These are phyloP conservation scores for Pelusios castaneus DNA, from an alignment of 2,113 vertebrate genomes.

Conservation along the genomic window DNA sequence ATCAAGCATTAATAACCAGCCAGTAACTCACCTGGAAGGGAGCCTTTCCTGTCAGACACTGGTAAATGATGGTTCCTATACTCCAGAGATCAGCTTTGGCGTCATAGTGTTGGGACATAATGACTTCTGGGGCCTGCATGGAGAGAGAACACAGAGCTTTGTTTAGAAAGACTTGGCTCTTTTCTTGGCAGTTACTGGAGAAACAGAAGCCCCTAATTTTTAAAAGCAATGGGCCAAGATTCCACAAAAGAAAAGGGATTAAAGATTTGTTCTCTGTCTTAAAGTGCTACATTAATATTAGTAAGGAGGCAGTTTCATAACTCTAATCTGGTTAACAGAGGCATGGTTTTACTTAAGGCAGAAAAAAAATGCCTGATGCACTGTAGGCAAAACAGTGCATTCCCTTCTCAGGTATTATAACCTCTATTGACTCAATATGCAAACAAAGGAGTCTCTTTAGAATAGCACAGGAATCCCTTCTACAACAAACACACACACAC, in stretches of 20 bases:
- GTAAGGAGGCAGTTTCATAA: not conserved
- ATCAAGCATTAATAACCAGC: not conserved
- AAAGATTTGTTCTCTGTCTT: not conserved
- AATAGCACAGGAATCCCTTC: not conserved
- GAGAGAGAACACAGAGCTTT: not conserved
- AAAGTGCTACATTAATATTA: rapidly evolving
- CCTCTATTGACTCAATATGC: not conserved
- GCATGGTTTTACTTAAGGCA: not conserved
- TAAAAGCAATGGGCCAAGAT: not conserved
- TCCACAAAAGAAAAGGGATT: not conserved
- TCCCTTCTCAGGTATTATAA: not conserved
- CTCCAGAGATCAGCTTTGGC: constrained; percentile 99
- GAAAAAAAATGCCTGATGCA: rapidly evolving
- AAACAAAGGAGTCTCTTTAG: not conserved
- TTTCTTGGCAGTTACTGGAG: not conserved
- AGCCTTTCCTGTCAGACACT: constrained; percentile 95
- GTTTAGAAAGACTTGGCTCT: not conserved
- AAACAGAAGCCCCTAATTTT: not conserved
- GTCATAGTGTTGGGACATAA: constrained; percentile 97
- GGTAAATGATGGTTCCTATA: constrained; percentile 96
- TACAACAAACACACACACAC: not conserved
- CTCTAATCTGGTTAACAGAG: not conserved
- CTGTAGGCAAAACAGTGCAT: not conserved
- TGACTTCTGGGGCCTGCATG: constrained; percentile 93
- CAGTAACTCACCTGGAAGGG: constrained; percentile 89